These are phyloP conservation scores for Bombus cullumanus DNA, from an alignment of 1,140 invertebrate genomes.

Conservation along the genomic window DNA sequence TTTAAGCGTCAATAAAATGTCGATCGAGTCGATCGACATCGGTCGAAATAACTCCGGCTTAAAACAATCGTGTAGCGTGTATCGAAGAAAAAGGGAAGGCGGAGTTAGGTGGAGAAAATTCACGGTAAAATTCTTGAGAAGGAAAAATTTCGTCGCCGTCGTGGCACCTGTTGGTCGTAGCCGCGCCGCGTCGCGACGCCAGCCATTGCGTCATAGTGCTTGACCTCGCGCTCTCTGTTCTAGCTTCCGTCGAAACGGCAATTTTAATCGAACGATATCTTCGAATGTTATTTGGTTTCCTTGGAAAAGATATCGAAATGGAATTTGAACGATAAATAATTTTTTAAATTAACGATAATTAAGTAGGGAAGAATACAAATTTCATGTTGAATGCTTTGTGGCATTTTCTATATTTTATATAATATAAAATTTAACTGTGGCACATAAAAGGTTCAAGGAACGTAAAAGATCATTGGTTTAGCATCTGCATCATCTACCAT, in stretches of 20 bases:
- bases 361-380: no score
- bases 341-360: no score
- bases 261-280: not conserved
- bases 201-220: constrained; percentile 10
- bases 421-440: no score
- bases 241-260: not conserved
- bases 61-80: not conserved
- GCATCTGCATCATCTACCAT: no score
- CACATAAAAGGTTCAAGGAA: no score
- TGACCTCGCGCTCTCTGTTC: not conserved
- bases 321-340: no score
- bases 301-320: not conserved
- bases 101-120: not conserved
- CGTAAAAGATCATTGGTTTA: no score
- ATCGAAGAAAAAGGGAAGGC: not conserved
- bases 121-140: not conserved
- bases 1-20: not conserved
- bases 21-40: not conserved
- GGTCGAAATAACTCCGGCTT: not conserved
- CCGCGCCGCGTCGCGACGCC: constrained; percentile 1
- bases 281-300: not conserved
- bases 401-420: no score
- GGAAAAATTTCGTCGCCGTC: constrained; percentile 4
- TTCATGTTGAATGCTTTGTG: no score
- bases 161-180: constrained; percentile 48